Evolutionary conservation across 37 sponge, comb jelly and placozoan species (phyloP).

Genomic region (Cladorhizidae sp.): DNA sequence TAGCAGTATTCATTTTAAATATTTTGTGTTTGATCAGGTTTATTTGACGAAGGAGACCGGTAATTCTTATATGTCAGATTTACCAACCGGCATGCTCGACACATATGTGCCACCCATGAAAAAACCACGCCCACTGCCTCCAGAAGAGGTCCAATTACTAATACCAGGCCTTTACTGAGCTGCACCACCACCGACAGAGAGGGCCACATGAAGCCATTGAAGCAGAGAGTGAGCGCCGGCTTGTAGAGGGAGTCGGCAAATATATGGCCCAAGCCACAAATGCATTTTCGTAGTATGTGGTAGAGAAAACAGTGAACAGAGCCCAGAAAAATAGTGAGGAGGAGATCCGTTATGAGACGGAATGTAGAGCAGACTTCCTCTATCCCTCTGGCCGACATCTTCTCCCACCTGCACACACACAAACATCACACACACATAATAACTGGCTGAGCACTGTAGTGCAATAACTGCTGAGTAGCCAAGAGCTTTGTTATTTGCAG

Average conservation of each 20-base stretch:
- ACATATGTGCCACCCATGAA: not conserved
- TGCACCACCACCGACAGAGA: not conserved
- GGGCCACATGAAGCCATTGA: slow-evolving; percentile 43
- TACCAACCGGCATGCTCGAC: slow-evolving; percentile 29
- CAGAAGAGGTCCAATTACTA: slow-evolving; percentile 14
- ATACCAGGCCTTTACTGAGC: not conserved
- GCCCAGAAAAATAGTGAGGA: slow-evolving; percentile 33
- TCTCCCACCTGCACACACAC: slow-evolving; percentile 43
- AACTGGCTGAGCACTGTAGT: too few species aligned
- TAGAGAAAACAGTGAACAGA: slow-evolving; percentile 12
- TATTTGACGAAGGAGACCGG: not conserved
- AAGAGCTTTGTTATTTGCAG: too few species aligned
- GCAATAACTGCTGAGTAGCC: slow-evolving; percentile 67
- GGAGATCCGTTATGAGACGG: slow-evolving; percentile 16
- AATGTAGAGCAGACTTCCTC: slow-evolving; percentile 43
- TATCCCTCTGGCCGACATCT: slow-evolving; percentile 38
- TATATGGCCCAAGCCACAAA: slow-evolving; percentile 32
- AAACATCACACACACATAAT: slow-evolving; percentile 12
- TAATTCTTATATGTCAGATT: not conserved
- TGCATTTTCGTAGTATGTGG: slow-evolving; percentile 29
- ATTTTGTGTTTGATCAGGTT: too few species aligned
- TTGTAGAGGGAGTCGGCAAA: slow-evolving; percentile 15
- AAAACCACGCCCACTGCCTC: slow-evolving; percentile 6
- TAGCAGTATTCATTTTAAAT: too few species aligned
- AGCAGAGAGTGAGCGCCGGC: slow-evolving; percentile 22